Evolutionary conservation across 2,113 vertebrate genomes (phyloP).

Genomic region (Actenoides hombroni): DNA sequence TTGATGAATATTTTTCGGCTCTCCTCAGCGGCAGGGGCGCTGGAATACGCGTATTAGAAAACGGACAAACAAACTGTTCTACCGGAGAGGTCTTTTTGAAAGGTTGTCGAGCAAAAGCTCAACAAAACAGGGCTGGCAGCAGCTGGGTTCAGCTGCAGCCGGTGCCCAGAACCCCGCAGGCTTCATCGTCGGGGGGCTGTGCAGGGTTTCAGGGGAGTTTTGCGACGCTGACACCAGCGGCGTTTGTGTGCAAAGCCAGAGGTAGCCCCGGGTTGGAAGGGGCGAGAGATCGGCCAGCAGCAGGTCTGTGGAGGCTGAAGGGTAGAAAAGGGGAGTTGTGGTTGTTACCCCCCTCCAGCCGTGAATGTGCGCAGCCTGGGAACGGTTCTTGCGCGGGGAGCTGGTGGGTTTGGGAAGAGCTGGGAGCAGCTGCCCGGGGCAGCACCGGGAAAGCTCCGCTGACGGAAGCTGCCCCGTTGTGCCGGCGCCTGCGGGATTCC

Average conservation of each 20-base stretch:
- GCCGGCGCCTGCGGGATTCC: background rate
- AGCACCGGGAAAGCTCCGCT: background rate
- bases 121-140: fast-evolving
- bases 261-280: background rate
- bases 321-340: background rate
- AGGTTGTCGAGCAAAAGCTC: background rate
- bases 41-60: background rate
- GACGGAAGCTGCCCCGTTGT: fast-evolving
- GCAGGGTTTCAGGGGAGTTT: background rate
- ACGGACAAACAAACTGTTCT: background rate
- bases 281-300: background rate
- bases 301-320: background rate
- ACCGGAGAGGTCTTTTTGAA: background rate
- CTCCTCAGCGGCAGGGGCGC: fast-evolving
- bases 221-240: fast-evolving
- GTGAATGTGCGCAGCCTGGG: background rate
- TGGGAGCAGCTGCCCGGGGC: background rate
- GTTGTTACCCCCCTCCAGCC: background rate
- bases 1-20: background rate
- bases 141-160: background rate
- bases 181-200: fast-evolving
- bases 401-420: background rate
- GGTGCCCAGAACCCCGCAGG: background rate
- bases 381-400: background rate
- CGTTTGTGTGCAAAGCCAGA: background rate